Base-by-base conservation (phyloP, 2,888 invertebrate genomes). In the Mimumesa dahlbomi region DNA sequence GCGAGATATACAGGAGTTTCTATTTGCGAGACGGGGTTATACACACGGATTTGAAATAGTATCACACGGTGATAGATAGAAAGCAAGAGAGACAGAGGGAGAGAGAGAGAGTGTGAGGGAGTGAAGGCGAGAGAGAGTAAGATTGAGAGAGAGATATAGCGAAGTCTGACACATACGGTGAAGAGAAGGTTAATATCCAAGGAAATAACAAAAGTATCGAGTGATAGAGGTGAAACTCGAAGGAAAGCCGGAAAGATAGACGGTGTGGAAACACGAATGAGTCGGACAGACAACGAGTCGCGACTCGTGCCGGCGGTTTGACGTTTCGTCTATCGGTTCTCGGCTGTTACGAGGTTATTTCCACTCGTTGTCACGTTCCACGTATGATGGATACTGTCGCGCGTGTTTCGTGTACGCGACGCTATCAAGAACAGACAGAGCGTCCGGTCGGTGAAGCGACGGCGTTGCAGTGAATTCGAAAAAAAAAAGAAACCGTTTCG, bases 301-400 rank as follows among this genome's bases (percentile, higher is more conserved):
- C 46, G 54, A 57, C 50, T 56, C 46, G 58, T 53, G 61, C 68
- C 78, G 78, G 79, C 75, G 75, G 56, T 82, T 74, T 75, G 82
- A 82, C 80, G 80, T 77, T 75, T 79, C 66, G 73, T 54, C n/a
- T n/a, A n/a, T n/a, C 43, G 36, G n/a, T 31, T 46, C 49, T 36
- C 57, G 72, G 45, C 46, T 14, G 14, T 54, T 45, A 34, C 43
- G 11, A 43, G 4, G 25, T 7, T 25, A 29, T 40, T 31, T 52
- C 46, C 62, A 42, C 49, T 62, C 46, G 62, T 43, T 49, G 52
- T 56, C 67, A 36, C 45, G 54, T 53, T 54, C 48, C 68, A 72
- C 76, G 73, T 82, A 82, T 83, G 73, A 83, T 83, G 83, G 78
- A 83, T 82, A 81, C 82, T 83, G 75, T 69, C 66, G 83, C 73